Evolutionary conservation across 2,113 vertebrate genomes (phyloP), one percentile per base, ranked within the genome.

Genomic region (Rhombomys opimus): DNA sequence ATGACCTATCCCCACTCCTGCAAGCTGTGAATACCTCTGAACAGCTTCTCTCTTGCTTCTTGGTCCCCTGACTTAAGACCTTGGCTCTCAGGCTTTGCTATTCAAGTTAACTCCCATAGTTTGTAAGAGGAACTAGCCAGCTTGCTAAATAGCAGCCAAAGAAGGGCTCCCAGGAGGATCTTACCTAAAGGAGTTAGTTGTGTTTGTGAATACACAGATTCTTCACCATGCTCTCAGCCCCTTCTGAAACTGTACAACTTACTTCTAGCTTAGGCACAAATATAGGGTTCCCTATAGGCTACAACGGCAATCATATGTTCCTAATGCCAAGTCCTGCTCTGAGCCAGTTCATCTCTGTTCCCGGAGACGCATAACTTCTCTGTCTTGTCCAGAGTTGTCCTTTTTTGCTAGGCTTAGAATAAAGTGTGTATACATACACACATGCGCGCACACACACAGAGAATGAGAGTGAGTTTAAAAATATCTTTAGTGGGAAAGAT

Each of bases 61-160:
- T 6, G 1, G 4, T 41, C 35, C 7, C 59, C 38, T 41, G 11
- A 2, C 6, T 32, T 77, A 10, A 75, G 5, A 35, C 23, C 57
- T 59, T 17, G 5, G 8, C 2, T 0, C 41, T 4, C 0, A 4
- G 6, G 23, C 18, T 85, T n/a, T 27, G 8, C 61, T 22, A 2
- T 70, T 52, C 38, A 73, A 2, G 14, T 46, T 35, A 41, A 25
- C 85, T 63, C 17, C 27, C 18, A 1, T 35, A 38, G 18, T 11
- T 38, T 70, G 32, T 70, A 15, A 77, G 89, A 38, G 23, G 23
- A 82, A 27, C 20, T 65, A 17, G 25, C 54, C 13, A 82, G 25
- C 38, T 95, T 84, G 38, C 78, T 35, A 9, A 50, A 50, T 50
- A 4, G 30, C 77, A 35, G 22, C 30, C 10, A 2, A 27, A 27